Conservation (phyloP, 2,888 invertebrate species). For the Seira musarum region DNA sequence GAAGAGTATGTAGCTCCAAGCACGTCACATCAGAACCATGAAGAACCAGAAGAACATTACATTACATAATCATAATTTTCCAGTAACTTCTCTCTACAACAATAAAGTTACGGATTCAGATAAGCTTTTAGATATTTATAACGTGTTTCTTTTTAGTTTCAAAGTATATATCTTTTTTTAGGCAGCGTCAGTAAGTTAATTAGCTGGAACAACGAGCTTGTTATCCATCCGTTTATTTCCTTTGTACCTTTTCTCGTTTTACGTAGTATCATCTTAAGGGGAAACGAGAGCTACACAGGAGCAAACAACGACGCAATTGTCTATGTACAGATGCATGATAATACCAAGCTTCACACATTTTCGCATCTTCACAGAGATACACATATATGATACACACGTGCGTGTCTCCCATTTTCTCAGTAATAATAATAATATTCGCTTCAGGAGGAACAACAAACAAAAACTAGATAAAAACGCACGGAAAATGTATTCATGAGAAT, state of each 20-base stretch:
- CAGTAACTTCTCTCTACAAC: background rate
- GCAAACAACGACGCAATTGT: too few relatives aligned
- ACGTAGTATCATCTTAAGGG: background rate
- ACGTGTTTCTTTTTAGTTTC: background rate
- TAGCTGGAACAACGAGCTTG: conserved; percentile 35
- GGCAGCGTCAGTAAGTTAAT: conserved; percentile 29
- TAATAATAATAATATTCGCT: background rate
- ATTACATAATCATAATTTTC: background rate
- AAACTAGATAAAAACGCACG: background rate
- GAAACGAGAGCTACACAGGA: background rate
- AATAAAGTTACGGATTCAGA: too few relatives aligned
- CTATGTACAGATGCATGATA: background rate
- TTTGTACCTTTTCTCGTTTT: background rate
- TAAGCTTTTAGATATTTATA: background rate
- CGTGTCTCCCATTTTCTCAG: background rate
- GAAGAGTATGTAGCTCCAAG: background rate
- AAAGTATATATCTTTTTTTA: background rate
- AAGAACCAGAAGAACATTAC: background rate
- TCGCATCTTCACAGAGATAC: background rate
- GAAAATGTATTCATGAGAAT: background rate
- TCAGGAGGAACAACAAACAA: conserved; percentile 2
- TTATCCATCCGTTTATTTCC: background rate
- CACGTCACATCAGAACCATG: background rate
- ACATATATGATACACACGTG: background rate
- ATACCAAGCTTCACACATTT: background rate